phyloP scores from a whole-genome alignment of 2,113 vertebrate genomes.

The Albula glossodonta region DNA sequence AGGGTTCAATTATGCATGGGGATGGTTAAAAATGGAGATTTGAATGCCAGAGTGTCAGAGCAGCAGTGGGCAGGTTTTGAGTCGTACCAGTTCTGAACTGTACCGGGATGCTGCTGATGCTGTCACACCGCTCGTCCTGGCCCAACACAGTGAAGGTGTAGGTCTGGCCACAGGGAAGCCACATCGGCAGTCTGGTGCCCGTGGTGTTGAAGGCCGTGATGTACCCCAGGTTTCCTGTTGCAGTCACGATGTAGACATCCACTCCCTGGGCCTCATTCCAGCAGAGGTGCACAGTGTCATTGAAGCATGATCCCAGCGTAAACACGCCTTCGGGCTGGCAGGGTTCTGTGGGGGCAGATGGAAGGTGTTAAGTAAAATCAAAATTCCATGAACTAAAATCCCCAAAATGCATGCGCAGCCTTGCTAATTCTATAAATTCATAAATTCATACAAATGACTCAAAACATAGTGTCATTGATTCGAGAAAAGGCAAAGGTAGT shows the following conservation, averaged over 20 bases:
- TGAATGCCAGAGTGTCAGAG: background rate
- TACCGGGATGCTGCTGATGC: slow-evolving; percentile 45
- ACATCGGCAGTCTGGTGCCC: slow-evolving; percentile 36
- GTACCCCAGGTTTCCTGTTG: slow-evolving; percentile 60
- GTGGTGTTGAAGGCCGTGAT: slow-evolving; percentile 44
- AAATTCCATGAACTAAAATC: background rate
- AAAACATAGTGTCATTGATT: background rate
- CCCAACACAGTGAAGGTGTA: slow-evolving; percentile 63
- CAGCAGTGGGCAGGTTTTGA: background rate
- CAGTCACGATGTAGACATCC: slow-evolving; percentile 50
- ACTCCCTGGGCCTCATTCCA: slow-evolving; percentile 64
- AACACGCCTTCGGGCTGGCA: slow-evolving; percentile 60
- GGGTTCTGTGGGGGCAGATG: slow-evolving; percentile 56
- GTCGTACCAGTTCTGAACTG: slow-evolving; percentile 60
- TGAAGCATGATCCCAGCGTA: slow-evolving; percentile 57
- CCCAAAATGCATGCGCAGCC: background rate
- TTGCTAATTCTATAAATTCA: background rate
- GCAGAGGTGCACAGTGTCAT: slow-evolving; percentile 49
- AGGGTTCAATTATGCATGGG: background rate
- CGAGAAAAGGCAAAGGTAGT: background rate
- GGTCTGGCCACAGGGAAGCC: slow-evolving; percentile 68
- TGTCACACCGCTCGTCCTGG: slow-evolving; percentile 52
- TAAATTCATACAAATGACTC: background rate
- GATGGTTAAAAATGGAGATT: too few relatives aligned
- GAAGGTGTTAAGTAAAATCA: background rate